Base-by-base conservation (phyloP, 2,113 vertebrate genomes). In the Tauraco erythrolophus region DNA sequence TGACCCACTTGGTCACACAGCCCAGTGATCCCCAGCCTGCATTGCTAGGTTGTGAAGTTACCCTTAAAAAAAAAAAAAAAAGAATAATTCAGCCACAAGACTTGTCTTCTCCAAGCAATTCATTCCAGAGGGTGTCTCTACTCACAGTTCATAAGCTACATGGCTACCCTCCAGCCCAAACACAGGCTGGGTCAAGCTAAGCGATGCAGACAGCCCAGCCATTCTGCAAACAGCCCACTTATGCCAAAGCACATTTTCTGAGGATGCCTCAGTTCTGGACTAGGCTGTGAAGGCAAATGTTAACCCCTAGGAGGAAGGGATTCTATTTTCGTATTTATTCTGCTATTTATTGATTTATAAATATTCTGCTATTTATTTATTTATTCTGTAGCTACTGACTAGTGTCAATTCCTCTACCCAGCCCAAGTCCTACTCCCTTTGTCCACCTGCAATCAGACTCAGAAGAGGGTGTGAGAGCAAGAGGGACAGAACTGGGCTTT, bases 131-230 rank as follows among this genome's bases (percentile, higher is more conserved):
- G 84, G 69, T 89, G 77, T 92, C 95, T 95, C 92, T 95, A 71
- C 88, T 94, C 92, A 91, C 91, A 92, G 80, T 58, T 97, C 89
- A 95, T 82, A 96, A 96, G 66, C 77, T 89, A 41, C 57, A 24
- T 89, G 94, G 94, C 95, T 84, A 39, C 45, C 50, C 89, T 97
- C 97, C 96, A 97, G 93, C 77, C 91, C 87, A 97, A 97, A 97
- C 93, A 97, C 86, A 96, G 87, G 92, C 94, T 96, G 84, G 86
- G 91, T 95, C 89, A 96, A 94, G 28, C 92, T 88, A 92, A 96
- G 95, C 86, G 95, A 76, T 54, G 27, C 41, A 95, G 95, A 96
- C 92, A 94, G 76, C 68, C 56, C 75, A 88, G 71, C 92, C 80
- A 87, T 85, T 88, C 94, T 95, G 85, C 88, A 79, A 91, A 94